Evolutionary conservation across 2,113 vertebrate genomes (phyloP), one percentile per base, ranked within the genome.

Genomic region (Seriola dumerili): DNA sequence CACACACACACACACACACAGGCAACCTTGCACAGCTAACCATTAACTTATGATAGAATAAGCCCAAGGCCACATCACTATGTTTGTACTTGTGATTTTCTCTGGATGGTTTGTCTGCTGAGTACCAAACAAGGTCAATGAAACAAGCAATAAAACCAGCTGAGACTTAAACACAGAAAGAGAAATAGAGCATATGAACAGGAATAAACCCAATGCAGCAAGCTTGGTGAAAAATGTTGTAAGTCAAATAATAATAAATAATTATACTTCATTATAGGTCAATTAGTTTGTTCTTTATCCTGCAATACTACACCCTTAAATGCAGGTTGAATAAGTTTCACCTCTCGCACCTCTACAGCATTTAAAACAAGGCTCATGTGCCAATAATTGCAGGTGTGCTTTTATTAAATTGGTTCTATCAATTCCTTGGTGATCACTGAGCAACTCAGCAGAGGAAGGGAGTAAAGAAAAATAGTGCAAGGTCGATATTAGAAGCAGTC

Each of bases 121-220:
- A 66, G 58, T 55, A 34, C n/a, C 23, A 55, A 61, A 84, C 71
- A 76, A 88, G 50, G 48, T 76, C 23, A 69, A n/a, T 36, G 23
- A 17, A 29, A 69, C 62, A 72, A 83, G 57, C 54, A 78, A 68
- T 46, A 23, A 87, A 78, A 81, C 8, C 66, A 72, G 64, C 5
- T 57, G 8, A 42, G 52, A 34, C 38, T 32, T 72, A 76, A 80
- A 59, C n/a, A 57, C 23, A 67, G 11, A 12, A 23, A 44, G 9
- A 62, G 25, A 59, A 16, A 13, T 40, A 46, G 44, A 69, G 9
- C 14, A 72, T 23, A 10, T 8, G 6, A 1, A 63, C 0, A 9
- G 17, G 36, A 54, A 63, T 69, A 25, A 48, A 59, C 29, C 29
- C 10, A 3, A 1, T 14, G 34, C 5, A 19, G 58, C 5, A 2